Conservation (phyloP, 2,888 invertebrate genomes). For the Acrobasis suavella region DNA sequence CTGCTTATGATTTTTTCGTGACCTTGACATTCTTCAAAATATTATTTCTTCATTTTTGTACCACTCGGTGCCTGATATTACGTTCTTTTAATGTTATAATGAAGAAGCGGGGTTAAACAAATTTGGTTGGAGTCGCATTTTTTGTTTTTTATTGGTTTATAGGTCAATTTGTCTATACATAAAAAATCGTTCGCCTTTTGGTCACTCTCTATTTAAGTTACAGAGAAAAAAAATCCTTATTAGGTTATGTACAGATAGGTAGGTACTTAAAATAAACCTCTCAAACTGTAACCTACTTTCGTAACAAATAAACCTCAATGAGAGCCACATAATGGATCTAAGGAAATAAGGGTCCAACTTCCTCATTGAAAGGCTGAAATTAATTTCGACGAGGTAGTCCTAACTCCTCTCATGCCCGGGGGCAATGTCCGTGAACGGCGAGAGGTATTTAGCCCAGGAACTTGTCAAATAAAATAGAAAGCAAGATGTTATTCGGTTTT, state of each 20-base stretch:
- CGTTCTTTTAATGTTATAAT: not conserved
- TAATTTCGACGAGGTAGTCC: slow-evolving; percentile 4
- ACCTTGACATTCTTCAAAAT: slow-evolving; percentile 1
- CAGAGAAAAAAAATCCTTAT: too few species aligned
- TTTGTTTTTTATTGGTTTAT: too few species aligned
- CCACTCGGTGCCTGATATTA: slow-evolving; percentile 1
- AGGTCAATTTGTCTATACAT: too few species aligned
- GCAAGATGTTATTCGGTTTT: not conserved
- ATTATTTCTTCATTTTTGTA: slow-evolving; percentile 17
- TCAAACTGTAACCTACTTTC: not conserved
- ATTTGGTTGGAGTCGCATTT: not conserved
- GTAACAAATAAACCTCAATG: not conserved
- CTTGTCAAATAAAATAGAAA: slow-evolving; percentile 7
- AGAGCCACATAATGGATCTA: not conserved
- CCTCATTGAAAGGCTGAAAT: not conserved
- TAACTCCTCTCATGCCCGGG: not conserved
- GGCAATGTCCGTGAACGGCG: not conserved
- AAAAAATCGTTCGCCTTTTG: too few species aligned
- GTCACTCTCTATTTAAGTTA: too few species aligned
- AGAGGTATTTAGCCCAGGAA: not conserved
- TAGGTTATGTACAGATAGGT: too few species aligned
- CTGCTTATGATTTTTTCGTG: slow-evolving; percentile 12
- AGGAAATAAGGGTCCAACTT: not conserved
- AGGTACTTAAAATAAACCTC: not conserved
- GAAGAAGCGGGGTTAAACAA: not conserved